Evolutionary conservation across 2,888 invertebrate genomes (phyloP).

Genomic region (Tipula vernalis): DNA sequence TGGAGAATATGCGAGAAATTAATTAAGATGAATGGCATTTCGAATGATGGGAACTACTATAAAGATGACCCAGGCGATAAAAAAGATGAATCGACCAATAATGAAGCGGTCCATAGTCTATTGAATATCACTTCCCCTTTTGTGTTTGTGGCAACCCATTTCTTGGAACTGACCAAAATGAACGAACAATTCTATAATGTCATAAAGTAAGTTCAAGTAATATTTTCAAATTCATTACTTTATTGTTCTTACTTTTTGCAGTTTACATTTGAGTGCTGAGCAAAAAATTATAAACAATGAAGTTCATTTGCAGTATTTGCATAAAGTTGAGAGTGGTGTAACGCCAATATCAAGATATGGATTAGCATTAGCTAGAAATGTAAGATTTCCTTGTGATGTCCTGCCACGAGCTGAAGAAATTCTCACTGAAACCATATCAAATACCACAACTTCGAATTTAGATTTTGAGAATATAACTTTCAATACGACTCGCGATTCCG

Average conservation of each 20-base stretch:
- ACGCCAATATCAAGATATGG: constrained; percentile 19
- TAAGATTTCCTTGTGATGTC: constrained; percentile 16
- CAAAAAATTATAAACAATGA: constrained; percentile 18
- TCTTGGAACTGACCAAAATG: constrained; percentile 48
- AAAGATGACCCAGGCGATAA: background rate
- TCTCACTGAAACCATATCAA: background rate
- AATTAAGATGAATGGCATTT: constrained; percentile 37
- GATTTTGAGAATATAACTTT: background rate
- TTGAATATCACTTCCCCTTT: constrained; percentile 35
- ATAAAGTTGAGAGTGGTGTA: constrained; percentile 18
- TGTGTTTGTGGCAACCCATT: constrained; percentile 61
- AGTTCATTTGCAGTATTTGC: constrained; percentile 18
- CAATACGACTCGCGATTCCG: background rate
- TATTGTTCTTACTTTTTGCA: constrained; percentile 21
- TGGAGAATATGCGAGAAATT: constrained; percentile 69
- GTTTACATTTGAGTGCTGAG: constrained; percentile 39
- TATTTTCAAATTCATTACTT: background rate
- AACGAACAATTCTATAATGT: constrained; percentile 55
- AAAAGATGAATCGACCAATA: background rate
- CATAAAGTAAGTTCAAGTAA: constrained; percentile 45
- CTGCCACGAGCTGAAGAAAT: constrained; percentile 17
- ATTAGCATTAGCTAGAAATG: constrained; percentile 17
- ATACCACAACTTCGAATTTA: background rate
- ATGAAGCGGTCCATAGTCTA: constrained; percentile 8
- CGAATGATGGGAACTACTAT: constrained; percentile 13